Evolutionary conservation across 2,797 vertebrate species (phyloP), one percentile per base, ranked within the genome.

Genomic region (Danio aesculapii): DNA sequence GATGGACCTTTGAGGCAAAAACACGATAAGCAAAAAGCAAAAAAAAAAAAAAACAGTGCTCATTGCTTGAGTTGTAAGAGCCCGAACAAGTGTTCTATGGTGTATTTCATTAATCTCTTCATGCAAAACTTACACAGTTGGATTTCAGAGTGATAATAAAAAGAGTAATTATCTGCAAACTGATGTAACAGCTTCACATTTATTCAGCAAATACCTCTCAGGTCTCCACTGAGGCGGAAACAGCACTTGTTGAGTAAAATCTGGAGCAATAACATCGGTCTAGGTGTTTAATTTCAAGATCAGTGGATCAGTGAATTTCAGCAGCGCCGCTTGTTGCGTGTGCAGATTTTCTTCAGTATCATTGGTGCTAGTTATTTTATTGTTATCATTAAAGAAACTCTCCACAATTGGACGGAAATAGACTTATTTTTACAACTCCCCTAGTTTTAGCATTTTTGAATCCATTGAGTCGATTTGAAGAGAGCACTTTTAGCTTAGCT

Each of bases 11-110:
- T 10, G 66, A 44, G 57, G 52, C 61, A 70, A 63, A 63, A 6
- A 5, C 0, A 58, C 9, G 76, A 63, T 63, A 71, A 63, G 77
- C 50, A 53, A 13, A 13, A 78, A 79, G 62, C 30, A 59, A 71
- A 63, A 70, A 11, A 79, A n/a, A n/a, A n/a, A 30, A 30, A 30
- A 30, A 30, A 30, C 30, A 49, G 19, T n/a, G 4, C 41, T 2
- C 11, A 3, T 57, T 46, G n/a, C n/a, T 46, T 58, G 16, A 46
- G 17, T 59, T 59, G 17, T 4, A 58, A 61, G 44, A 30, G 43
- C 39, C 70, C 19, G 41, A 73, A 58, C 70, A 58, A 58, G 70
- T 14, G 5, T n/a, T 57, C 21, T 62, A 39, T 50, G 57, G 39
- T 17, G 12, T 19, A 43, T 71, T 71, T 63, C 47, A 71, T 79